Evolutionary conservation across 2,888 invertebrate species (phyloP), one percentile per base, ranked within the genome.

Genomic region (Hedya salicella): DNA sequence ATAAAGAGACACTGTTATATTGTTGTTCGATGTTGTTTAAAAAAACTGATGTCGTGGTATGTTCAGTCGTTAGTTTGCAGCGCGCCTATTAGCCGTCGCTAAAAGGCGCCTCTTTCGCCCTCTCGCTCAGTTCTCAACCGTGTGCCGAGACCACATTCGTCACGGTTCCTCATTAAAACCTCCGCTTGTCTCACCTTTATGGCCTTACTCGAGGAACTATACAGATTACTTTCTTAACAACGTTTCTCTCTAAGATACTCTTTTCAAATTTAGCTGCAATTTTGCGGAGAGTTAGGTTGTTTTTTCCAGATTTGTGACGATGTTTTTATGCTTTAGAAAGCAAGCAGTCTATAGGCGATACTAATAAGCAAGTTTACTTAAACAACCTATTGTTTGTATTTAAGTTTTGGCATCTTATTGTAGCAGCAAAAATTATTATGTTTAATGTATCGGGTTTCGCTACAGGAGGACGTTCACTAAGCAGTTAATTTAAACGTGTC

Each of bases 151-250:
- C 69, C 71, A 71, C 73, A 85, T 87, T 88, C 77, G 87, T 73
- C 71, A 69, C 80, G 81, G 80, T 71, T 62, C 72, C 86, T 86
- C 83, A 88, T 88, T 87, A 87, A 85, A 84, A 82, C 70, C 72
- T 49, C 65, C 68, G 70, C 74, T 75, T 80, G 78, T 78, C 78
- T 81, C 70, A 69, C 71, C 70, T 73, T 73, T 71, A 70, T 73
- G 70, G 67, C 67, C 69, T 62, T 32, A 64, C 54, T 64, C 25
- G 64, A 36, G 16, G 40, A 32, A 48, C 17, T 52, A 61, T 16
- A 42, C 14, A 2, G 11, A 4, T 53, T 19, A 53, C n/a, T 25
- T 56, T 56, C 25, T 32, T 44, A 17, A 30, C 17, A 42, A 9
- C 25, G 17, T 30, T 57, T 57, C 44, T 57, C 44, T 56, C 16